Evolutionary conservation across 1,140 invertebrate species (phyloP).

Genomic region (Drosophila sp.): DNA sequence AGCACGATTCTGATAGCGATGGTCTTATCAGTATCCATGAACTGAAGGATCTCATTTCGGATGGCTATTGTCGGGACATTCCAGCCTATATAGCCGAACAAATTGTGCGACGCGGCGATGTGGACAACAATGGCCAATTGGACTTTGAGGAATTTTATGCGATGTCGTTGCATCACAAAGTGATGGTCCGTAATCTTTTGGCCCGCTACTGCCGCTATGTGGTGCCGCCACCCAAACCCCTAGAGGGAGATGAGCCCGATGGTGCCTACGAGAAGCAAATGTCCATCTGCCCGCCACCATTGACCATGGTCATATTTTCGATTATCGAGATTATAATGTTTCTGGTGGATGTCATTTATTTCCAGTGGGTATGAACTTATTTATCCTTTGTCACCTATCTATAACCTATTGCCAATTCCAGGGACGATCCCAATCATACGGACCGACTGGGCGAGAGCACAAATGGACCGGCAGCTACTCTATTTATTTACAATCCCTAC

Average conservation of each 20-base stretch:
- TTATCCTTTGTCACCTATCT: not conserved
- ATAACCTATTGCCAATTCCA: slow-evolving; percentile 13
- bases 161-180: slow-evolving; percentile 88
- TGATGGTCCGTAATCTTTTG: slow-evolving; percentile 86
- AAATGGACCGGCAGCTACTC: slow-evolving; percentile 89
- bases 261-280: slow-evolving; percentile 93
- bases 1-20: slow-evolving; percentile 90
- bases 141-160: slow-evolving; percentile 91
- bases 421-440: slow-evolving; percentile 76
- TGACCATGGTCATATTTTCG: slow-evolving; percentile 93
- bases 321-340: slow-evolving; percentile 89
- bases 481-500: slow-evolving; percentile 95
- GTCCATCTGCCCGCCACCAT: slow-evolving; percentile 91
- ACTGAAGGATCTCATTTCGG: slow-evolving; percentile 87
- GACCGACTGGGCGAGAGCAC: slow-evolving; percentile 82
- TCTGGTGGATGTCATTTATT: slow-evolving; percentile 86
- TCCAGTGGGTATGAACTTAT: slow-evolving; percentile 66
- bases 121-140: slow-evolving; percentile 88
- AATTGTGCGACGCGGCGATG: slow-evolving; percentile 89
- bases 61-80: slow-evolving; percentile 87
- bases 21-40: slow-evolving; percentile 89
- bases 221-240: slow-evolving; percentile 84
- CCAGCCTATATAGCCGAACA: slow-evolving; percentile 88
- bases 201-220: slow-evolving; percentile 85
- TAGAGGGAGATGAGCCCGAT: slow-evolving; percentile 85